phyloP scores from a whole-genome alignment of 2,113 vertebrate genomes.

The Perccottus glenii region DNA sequence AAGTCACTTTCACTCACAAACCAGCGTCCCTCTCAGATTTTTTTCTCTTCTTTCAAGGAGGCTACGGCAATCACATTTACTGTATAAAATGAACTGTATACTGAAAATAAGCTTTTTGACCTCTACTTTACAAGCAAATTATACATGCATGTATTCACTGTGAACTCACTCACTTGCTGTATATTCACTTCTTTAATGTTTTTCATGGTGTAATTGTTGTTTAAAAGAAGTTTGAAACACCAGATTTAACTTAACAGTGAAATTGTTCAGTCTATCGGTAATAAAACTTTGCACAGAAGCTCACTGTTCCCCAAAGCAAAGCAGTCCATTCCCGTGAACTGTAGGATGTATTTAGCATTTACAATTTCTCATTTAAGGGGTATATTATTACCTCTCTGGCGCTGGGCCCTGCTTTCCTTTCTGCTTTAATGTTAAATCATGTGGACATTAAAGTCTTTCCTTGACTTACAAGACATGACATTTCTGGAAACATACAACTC shows the following conservation, averaged over 20 bases:
- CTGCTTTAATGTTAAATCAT: constrained; percentile 74
- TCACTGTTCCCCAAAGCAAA: constrained; percentile 7
- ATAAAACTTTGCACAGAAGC: constrained; percentile 13
- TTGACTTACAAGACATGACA: constrained; percentile 81
- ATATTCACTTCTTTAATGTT: too few relatives aligned
- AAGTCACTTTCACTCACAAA: constrained; percentile 61
- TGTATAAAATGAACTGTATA: background rate
- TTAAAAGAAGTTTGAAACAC: too few relatives aligned
- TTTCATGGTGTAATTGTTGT: too few relatives aligned
- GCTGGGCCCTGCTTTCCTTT: constrained; percentile 40
- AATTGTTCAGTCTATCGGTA: background rate
- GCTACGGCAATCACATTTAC: background rate
- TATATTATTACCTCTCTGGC: constrained; percentile 71
- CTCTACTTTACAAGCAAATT: background rate
- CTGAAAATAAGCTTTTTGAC: too few relatives aligned
- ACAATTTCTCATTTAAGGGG: constrained; percentile 62
- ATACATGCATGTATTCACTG: background rate
- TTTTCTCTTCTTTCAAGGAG: constrained; percentile 58
- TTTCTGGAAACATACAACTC: constrained; percentile 76
- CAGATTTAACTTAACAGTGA: background rate
- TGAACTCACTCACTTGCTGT: too few relatives aligned
- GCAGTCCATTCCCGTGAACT: constrained; percentile 40
- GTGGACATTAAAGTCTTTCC: constrained; percentile 76
- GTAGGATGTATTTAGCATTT: constrained; percentile 64
- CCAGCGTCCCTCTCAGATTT: constrained; percentile 52